A percentile compares a stretch with the other conserved stretches of the same genome.
Evolutionary conservation across 2,113 vertebrate genomes (phyloP).

Genomic region (Nematolebias whitei): DNA sequence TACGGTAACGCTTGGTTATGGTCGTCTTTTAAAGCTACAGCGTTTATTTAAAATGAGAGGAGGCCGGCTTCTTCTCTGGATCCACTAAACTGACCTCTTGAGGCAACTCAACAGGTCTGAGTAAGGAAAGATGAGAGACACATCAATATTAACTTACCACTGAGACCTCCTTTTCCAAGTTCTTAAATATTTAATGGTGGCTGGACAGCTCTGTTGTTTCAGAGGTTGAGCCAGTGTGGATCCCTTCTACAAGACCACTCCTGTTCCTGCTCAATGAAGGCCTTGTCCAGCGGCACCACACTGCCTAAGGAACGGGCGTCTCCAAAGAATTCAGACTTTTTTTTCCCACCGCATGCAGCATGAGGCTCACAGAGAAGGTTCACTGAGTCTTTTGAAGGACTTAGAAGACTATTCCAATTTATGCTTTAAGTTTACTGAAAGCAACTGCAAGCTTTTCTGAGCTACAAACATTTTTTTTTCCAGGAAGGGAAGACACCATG

Average conservation of each 20-base stretch:
- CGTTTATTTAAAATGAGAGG: conserved; percentile 21
- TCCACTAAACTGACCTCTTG: conserved; percentile 52
- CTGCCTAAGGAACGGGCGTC: conserved; percentile 78
- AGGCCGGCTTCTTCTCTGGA: conserved; percentile 50
- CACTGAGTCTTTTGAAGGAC: conserved; percentile 54
- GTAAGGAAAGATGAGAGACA: conserved; percentile 80
- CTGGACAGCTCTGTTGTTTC: conserved; percentile 78
- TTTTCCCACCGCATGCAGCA: conserved; percentile 61
- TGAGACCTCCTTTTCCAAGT: conserved; percentile 79
- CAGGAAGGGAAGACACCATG: conserved; percentile 23
- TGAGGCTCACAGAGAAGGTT: conserved; percentile 60
- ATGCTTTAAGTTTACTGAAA: conserved; percentile 9
- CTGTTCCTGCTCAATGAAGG: conserved; percentile 82
- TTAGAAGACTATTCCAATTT: conserved; percentile 10
- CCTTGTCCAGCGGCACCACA: conserved; percentile 77
- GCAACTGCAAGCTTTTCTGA: conserved; percentile 20
- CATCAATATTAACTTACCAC: conserved; percentile 83
- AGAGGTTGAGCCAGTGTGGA: conserved; percentile 71
- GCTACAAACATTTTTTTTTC: conserved; percentile 13
- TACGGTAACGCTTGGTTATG: too few relatives aligned
- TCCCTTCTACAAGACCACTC: conserved; percentile 78
- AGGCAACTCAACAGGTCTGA: conserved; percentile 67
- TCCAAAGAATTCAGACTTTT: conserved; percentile 72
- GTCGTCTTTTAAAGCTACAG: conserved; percentile 8
- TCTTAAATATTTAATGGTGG: conserved; percentile 83